A percentile compares a stretch with the other conserved stretches of the same genome.
phyloP scores from a whole-genome alignment of 2,888 invertebrate species.

The Acrobeloides nanus region DNA sequence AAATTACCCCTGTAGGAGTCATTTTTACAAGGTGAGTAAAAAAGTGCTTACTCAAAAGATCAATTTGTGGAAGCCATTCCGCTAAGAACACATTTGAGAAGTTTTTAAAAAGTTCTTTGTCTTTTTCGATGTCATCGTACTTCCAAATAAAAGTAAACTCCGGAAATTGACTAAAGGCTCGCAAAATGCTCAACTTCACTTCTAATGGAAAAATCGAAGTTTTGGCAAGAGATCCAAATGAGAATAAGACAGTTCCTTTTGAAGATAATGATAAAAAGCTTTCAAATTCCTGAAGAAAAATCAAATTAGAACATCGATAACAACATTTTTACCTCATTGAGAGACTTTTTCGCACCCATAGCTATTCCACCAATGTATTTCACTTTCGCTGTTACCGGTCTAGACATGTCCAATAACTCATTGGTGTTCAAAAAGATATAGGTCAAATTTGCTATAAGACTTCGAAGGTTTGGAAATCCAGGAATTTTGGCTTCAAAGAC shows the following conservation, averaged over 20 bases:
- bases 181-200: constrained; percentile 17
- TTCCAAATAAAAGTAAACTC: constrained; percentile 37
- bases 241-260: constrained; percentile 30
- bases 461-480: too few relatives aligned
- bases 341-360: too few relatives aligned
- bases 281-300: constrained; percentile 15
- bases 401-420: constrained; percentile 32
- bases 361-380: constrained; percentile 39
- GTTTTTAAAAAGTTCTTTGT: too few relatives aligned
- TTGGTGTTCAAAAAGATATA: constrained; percentile 33
- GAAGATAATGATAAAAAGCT: constrained; percentile 7
- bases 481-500: too few relatives aligned
- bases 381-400: constrained; percentile 28
- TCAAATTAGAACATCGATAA: too few relatives aligned
- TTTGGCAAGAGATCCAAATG: constrained; percentile 32
- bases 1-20: too few relatives aligned
- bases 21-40: too few relatives aligned
- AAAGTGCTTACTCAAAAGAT: constrained; percentile 27
- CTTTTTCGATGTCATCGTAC: constrained; percentile 20
- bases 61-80: constrained; percentile 39
- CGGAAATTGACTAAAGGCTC: constrained; percentile 29
- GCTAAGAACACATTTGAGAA: constrained; percentile 25
- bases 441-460: not conserved
- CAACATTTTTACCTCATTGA: too few relatives aligned
- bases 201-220: constrained; percentile 17